Base-by-base conservation (phyloP, 2,888 invertebrate species). In the Drosophila affinis region DNA sequence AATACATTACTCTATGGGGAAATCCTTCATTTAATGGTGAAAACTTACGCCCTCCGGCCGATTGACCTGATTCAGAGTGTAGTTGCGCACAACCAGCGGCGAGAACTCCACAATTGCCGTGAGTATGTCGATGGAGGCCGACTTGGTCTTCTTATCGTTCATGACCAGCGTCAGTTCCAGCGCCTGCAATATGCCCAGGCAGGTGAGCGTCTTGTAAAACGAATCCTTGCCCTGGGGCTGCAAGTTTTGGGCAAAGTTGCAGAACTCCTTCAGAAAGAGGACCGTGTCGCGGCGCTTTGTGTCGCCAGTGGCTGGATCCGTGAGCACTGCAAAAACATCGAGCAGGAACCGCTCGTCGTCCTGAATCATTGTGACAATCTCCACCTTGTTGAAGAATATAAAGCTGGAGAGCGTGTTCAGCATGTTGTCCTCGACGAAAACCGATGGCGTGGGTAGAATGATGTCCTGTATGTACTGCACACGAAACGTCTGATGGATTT, bases 401-500 rank as follows among this genome's bases (percentile, higher is more conserved):
- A 99, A 99, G 94, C 98, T 99, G 91, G 97, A 98, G 90, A 99
- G 94, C 72, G 98, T 98, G 89, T 98, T 98, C 78, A 99, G 94
- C 95, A 99, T 96, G 92, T 99, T 99, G 93, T 99, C 99, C 92
- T 99, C 99, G 93, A 99, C 99, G 93, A 99, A 99, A 87, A 99
- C 97, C 81, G 98, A 98, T 12, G 99, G 99, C 55, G 99, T 98
- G 27, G 99, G 99, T 91, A 99, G 94, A 88, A 99, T 99, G 88
- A 99, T 98, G 93, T 99, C 99, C 91, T 97, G 97, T 89, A 99
- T 99, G 93, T 99, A 99, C 93, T 99, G 99, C 90, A 99, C 99
- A 92, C 99, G 95, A 93, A 99, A 99, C 63, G 99, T 99, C 93
- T 99, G 99, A 93, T 99, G 99, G 87, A 99, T 99, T 94, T 99